These are phyloP conservation scores for Amphiprion clarkii DNA, from an alignment of 2,797 vertebrate species.

Conservation along the genomic window DNA sequence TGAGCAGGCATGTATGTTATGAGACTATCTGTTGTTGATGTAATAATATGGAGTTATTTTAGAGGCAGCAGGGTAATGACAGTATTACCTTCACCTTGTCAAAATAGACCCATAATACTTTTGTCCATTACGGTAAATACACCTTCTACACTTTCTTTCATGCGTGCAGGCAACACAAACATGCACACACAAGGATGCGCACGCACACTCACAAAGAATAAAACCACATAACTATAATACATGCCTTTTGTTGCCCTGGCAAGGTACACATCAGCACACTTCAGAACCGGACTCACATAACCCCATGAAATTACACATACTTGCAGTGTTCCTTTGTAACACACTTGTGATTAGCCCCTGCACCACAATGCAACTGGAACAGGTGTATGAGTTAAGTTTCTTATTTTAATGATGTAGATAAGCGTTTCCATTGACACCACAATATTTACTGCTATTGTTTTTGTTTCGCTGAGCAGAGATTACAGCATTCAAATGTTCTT, in stretches of 20 bases:
- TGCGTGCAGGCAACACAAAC: conserved; percentile 1
- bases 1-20: conserved; percentile 11
- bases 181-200: not conserved
- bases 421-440: no score
- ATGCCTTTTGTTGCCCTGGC: conserved; percentile 13
- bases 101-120: conserved; percentile 59
- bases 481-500: no score
- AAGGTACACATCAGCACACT: conserved; percentile 20
- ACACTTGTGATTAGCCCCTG: no score
- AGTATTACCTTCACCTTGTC: conserved; percentile 58
- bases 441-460: no score
- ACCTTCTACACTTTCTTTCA: conserved; percentile 44
- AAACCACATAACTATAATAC: conserved; percentile 6
- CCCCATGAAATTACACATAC: conserved; percentile 16
- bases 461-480: no score
- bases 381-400: no score
- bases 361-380: no score
- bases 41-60: conserved; percentile 60
- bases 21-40: conserved; percentile 45
- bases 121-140: conserved; percentile 71
- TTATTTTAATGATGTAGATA: no score
- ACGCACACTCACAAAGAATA: conserved; percentile 1
- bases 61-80: conserved; percentile 58
- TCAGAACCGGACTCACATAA: conserved; percentile 8
- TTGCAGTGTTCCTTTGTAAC: not conserved